Percentiles rank a stretch among this genome's conserved stretches.
phyloP scores from a whole-genome alignment of 2,888 invertebrate species.

The Ypsolopha scabrella region DNA sequence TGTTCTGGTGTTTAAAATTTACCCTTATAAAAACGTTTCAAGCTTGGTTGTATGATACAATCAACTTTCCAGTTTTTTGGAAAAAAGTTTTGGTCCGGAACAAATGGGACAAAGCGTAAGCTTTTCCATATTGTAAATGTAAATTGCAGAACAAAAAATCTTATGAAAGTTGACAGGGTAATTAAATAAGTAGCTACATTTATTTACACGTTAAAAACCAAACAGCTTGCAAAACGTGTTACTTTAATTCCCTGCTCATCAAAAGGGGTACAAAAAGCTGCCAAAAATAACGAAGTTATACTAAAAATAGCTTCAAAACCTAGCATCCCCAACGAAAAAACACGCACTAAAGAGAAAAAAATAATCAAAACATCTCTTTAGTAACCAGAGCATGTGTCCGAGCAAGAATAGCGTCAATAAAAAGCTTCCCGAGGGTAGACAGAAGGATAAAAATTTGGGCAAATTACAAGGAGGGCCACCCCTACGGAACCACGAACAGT shows the following conservation, averaged over 20 bases:
- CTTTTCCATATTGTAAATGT: too few relatives aligned
- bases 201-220: too few relatives aligned
- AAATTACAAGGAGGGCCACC: conserved; percentile 67
- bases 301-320: conserved; percentile 8
- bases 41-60: too few relatives aligned
- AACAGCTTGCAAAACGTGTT: too few relatives aligned
- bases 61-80: too few relatives aligned
- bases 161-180: too few relatives aligned
- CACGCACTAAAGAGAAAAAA: conserved; percentile 9
- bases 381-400: conserved; percentile 33
- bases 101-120: too few relatives aligned
- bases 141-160: too few relatives aligned
- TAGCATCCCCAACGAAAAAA: conserved; percentile 6
- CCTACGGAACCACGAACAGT: conserved; percentile 27
- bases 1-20: not conserved
- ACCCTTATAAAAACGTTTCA: too few relatives aligned
- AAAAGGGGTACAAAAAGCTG: not conserved
- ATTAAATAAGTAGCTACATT: too few relatives aligned
- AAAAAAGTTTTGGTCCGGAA: too few relatives aligned
- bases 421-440: conserved; percentile 22
- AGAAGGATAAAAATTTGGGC: conserved; percentile 59
- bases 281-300: not conserved
- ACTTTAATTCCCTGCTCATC: too few relatives aligned
- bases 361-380: conserved; percentile 40
- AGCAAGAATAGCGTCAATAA: conserved; percentile 31